Evolutionary conservation across 2,888 invertebrate species (phyloP).

Genomic region (Brachypalpus laphriformis): DNA sequence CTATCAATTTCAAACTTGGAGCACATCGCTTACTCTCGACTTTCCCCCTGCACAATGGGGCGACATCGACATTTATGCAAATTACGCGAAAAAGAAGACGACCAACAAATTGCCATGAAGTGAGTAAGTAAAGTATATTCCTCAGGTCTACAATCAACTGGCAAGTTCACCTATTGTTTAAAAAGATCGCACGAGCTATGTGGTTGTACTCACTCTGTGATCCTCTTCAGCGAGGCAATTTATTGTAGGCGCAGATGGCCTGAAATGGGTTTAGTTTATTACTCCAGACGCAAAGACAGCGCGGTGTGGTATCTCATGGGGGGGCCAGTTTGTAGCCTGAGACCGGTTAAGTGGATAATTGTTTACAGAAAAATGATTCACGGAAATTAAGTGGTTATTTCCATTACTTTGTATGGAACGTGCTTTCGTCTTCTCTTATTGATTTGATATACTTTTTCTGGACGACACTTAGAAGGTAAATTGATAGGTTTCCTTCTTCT

Average conservation of each 20-base stretch:
- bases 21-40: conserved; percentile 31
- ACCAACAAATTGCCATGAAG: conserved; percentile 61
- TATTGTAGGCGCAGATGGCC: conserved; percentile 41
- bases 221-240: conserved; percentile 5
- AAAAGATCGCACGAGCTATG: conserved; percentile 59
- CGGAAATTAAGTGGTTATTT: conserved; percentile 35
- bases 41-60: conserved; percentile 38
- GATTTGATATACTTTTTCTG: conserved; percentile 18
- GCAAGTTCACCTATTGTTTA: conserved; percentile 62
- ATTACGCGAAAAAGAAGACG: conserved; percentile 30
- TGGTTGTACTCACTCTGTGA: background rate
- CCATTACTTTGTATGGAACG: conserved; percentile 23
- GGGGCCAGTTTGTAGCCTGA: conserved; percentile 27
- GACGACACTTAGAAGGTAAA: background rate
- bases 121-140: conserved; percentile 41
- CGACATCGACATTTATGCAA: conserved; percentile 63
- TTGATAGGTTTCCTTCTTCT: background rate
- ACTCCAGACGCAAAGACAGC: background rate
- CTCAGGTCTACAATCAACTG: conserved; percentile 40
- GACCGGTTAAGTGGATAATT: conserved; percentile 60
- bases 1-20: conserved; percentile 53
- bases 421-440: conserved; percentile 16
- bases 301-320: conserved; percentile 16
- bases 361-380: conserved; percentile 30
- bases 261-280: conserved; percentile 24